Evolutionary conservation across 1,140 invertebrate genomes (phyloP), one percentile per base, ranked within the genome.

Genomic region (Nylanderia fulva): DNA sequence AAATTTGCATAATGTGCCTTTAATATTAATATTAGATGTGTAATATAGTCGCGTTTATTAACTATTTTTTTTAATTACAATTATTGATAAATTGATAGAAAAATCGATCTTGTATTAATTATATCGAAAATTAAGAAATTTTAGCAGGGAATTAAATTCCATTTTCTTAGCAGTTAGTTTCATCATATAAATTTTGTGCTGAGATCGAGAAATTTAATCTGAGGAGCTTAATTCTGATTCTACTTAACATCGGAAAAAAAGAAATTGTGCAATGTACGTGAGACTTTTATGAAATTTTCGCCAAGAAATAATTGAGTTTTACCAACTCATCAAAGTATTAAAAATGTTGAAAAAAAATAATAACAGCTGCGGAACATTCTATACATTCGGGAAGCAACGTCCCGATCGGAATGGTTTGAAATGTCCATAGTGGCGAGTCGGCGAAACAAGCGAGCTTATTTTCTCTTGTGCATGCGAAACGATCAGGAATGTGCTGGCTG

Each of bases 401-500:
- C 24, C 64, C 77, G 52, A 82, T 82, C 36, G 33, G 4, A 69
- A 80, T 15, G 18, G 24, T 71, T 71, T 56, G 24, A 72, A 80
- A 80, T 45, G 66, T 71, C 52, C 77, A 68, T 72, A 58, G 24
- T 42, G 71, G 58, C 56, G 82, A 45, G 58, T 64, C 45, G 83
- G 69, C 71, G 72, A 54, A 84, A 84, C 71, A 84, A 84, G 82
- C 82, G 72, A 84, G 72, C 71, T 84, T 42, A 77, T 84, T 84
- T 84, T 56, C 72, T 76, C 72, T 75, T 76, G 82, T 84, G 82
- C 82, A 84, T 84, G 82, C 82, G 82, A 77, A 84, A 84, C 82
- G 82, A 77, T 84, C 72, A 84, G 82, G 82, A 84, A 84, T 84
- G 82, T 84, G 82, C 82, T 84, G 82, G 71, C 72, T 76, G 58